phyloP scores from a whole-genome alignment of 2,888 invertebrate species.

The Sepioteuthis lessoniana region DNA sequence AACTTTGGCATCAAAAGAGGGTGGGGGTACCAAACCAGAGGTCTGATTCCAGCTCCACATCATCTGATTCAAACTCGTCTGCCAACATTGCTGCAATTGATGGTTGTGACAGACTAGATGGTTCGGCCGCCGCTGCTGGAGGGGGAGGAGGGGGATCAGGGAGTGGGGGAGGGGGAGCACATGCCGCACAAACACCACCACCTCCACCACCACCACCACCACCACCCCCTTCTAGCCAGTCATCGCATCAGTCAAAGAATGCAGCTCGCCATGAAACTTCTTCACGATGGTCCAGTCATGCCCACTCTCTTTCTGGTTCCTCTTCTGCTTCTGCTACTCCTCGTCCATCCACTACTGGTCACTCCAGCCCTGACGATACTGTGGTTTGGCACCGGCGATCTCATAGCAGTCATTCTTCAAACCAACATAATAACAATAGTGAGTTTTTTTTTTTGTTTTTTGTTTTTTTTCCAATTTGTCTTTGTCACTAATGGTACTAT shows the following conservation, averaged over 20 bases:
- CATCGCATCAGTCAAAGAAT: constrained; percentile 45
- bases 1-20: constrained; percentile 70
- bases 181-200: not conserved
- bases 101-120: constrained; percentile 51
- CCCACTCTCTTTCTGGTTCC: not conserved
- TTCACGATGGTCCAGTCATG: constrained; percentile 25
- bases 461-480: not conserved
- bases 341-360: constrained; percentile 42
- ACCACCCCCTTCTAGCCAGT: constrained; percentile 47
- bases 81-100: constrained; percentile 48
- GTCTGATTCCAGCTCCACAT: constrained; percentile 42
- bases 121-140: constrained; percentile 41
- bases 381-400: constrained; percentile 61
- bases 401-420: constrained; percentile 46
- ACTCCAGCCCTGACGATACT: constrained; percentile 53
- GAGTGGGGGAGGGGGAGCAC: too few relatives aligned
- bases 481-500: too few relatives aligned
- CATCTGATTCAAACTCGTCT: constrained; percentile 47
- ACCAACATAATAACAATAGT: constrained; percentile 6
- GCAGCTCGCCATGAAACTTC: constrained; percentile 34
- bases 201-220: constrained; percentile 48
- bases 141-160: constrained; percentile 38
- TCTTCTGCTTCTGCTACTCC: constrained; percentile 6
- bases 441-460: not conserved
- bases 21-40: constrained; percentile 45